These are phyloP conservation scores for Drosophila repleta DNA, from an alignment of 1,140 invertebrate genomes.

Conservation along the genomic window DNA sequence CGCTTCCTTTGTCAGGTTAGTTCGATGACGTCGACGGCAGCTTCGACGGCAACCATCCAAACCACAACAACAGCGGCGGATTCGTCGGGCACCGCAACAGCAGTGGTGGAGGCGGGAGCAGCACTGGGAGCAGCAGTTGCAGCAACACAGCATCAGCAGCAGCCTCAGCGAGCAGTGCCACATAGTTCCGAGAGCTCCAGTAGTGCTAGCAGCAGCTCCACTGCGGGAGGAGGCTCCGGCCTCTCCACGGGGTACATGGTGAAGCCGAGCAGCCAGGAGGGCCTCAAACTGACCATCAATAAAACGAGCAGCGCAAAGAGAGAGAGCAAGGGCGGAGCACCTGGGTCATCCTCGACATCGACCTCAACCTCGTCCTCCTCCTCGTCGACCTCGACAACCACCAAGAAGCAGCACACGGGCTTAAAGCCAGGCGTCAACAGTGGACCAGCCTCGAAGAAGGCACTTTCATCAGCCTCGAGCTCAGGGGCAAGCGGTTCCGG, in stretches of 20 bases:
- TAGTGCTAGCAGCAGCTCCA: constrained; percentile 33
- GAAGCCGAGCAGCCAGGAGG: constrained; percentile 87
- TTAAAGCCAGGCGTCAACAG: constrained; percentile 90
- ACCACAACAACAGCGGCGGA: constrained; percentile 28
- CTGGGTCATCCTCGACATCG: constrained; percentile 2
- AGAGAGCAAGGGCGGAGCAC: constrained; percentile 20
- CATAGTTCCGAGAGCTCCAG: constrained; percentile 49
- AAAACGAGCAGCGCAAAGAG: constrained; percentile 86
- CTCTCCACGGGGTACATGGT: constrained; percentile 88
- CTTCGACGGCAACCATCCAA: constrained; percentile 48
- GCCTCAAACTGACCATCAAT: constrained; percentile 95
- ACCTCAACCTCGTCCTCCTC: constrained; percentile 15
- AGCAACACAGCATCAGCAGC: constrained; percentile 26
- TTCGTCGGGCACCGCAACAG: constrained; percentile 21
- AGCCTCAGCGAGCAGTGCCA: constrained; percentile 38
- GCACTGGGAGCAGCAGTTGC: constrained; percentile 6
- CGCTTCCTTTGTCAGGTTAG: constrained; percentile 94
- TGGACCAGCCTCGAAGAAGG: constrained; percentile 76
- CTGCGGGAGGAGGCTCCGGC: constrained; percentile 27
- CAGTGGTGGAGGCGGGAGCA: constrained; percentile 2
- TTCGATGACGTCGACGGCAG: constrained; percentile 90
- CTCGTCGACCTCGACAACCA: constrained; percentile 29
- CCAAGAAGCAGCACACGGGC: constrained; percentile 88
- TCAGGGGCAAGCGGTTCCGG: constrained; percentile 27
- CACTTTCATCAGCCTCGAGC: constrained; percentile 25